phyloP scores from a whole-genome alignment of 1,140 invertebrate species.

The Myzus persicae region DNA sequence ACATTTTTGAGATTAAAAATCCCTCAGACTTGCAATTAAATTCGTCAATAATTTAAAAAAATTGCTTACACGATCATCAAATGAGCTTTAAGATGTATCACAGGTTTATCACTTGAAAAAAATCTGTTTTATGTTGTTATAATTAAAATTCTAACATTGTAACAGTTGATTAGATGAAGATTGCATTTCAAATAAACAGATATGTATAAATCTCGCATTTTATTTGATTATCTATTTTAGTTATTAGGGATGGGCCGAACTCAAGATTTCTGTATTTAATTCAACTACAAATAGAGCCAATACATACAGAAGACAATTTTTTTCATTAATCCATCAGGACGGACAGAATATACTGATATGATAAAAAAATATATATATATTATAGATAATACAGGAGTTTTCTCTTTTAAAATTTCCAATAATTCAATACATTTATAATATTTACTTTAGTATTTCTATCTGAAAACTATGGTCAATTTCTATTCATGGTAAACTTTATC shows the following conservation, averaged over 20 bases:
- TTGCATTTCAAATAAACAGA: conserved; percentile 14
- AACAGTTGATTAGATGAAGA: not conserved
- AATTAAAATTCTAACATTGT: conserved; percentile 13
- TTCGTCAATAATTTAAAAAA: conserved; percentile 56
- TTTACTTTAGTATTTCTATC: not conserved
- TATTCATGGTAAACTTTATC: conserved; percentile 38
- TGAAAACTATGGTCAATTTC: conserved; percentile 39
- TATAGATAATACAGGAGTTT: not conserved
- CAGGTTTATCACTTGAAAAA: conserved; percentile 52
- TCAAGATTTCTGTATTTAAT: not conserved
- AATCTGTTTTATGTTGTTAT: not conserved
- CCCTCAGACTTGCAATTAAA: conserved; percentile 56
- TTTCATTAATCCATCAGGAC: not conserved
- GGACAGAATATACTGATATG: not conserved
- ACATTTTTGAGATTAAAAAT: conserved; percentile 53
- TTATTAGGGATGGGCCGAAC: not conserved
- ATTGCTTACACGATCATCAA: conserved; percentile 52
- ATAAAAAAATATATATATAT: conserved; percentile 10
- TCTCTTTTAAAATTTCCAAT: not conserved
- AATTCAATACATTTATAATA: not conserved
- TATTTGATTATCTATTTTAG: not conserved
- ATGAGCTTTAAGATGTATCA: conserved; percentile 56
- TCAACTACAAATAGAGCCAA: not conserved
- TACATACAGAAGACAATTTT: not conserved
- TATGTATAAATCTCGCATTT: not conserved